Evolutionary conservation across 2,888 invertebrate species (phyloP), one percentile per base, ranked within the genome.

Genomic region (Eristalinus aeneus): DNA sequence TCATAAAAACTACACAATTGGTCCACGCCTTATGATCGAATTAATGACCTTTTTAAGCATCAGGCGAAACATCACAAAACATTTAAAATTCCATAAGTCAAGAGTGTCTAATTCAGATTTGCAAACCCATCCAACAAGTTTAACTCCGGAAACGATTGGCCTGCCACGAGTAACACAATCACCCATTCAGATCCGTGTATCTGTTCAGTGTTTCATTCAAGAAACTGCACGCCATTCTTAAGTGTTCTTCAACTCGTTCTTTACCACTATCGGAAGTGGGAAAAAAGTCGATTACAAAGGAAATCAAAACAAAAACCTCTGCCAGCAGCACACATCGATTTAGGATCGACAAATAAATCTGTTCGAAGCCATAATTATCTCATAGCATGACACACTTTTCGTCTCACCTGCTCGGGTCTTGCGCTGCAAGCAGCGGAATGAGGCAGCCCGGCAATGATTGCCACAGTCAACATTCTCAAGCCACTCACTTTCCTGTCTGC

Each of bases 371-470:
- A 60, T 81, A 65, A 71, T 71, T 80, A 74, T 69, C 58, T 61
- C 34, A 61, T 31, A 67, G 72, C 72, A 64, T 77, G 82, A 82
- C 82, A 76, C 31, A 82, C 82, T 73, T 82, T 76, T 27, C 1
- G 32, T 32, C 53, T 27, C 32, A 69, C 34, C 10, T 46, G 46
- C 34, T 31, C 31, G 9, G 54, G 56, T 73, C 60, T 56, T 64
- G 4, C 31, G 69, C 8, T 8, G 16, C 16, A n/a, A n/a, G n/a
- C n/a, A 8, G 46, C 8, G 46, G 46, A 46, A 46, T 46, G 16
- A 46, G 46, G 46, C 16, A 46, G 46, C 46, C 16, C 46, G 46
- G n/a, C 16, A 46, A 8, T 16, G 46, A 46, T 46, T 46, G 46
- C 46, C 46, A 46, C 46, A 46, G 46, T 46, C 46, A 46, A 16